Evolutionary conservation across 2,888 invertebrate genomes (phyloP).

Genomic region (Zygogramma bicolorata): DNA sequence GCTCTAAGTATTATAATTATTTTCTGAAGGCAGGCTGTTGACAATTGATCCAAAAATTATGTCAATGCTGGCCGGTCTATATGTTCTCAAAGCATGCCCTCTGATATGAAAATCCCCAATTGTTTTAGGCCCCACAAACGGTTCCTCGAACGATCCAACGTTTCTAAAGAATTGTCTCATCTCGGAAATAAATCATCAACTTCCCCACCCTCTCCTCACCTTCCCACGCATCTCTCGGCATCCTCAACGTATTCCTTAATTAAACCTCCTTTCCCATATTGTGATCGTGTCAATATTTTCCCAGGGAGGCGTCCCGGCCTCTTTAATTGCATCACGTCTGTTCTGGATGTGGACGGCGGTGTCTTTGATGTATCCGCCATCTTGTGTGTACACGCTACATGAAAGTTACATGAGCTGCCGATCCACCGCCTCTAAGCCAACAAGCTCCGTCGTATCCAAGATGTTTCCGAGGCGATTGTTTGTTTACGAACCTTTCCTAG

Average conservation of each 20-base stretch:
- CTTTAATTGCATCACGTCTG: conserved; percentile 63
- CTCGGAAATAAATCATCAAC: no score
- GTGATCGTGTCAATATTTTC: conserved; percentile 49
- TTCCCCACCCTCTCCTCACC: no score
- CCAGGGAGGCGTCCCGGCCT: conserved; percentile 28
- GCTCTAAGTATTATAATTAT: no score
- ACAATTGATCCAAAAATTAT: no score
- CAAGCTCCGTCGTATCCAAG: conserved; percentile 51
- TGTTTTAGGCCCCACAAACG: no score
- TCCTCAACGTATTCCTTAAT: conserved; percentile 46
- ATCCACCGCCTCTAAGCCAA: conserved; percentile 58
- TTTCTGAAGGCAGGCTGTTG: no score
- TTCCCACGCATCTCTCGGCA: neutral
- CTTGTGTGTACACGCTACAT: conserved; percentile 65
- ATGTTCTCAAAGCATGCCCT: no score
- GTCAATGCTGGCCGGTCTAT: no score
- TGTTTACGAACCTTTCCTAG: conserved; percentile 42
- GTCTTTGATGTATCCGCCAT: conserved; percentile 66
- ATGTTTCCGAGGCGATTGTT: conserved; percentile 46
- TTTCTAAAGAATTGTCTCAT: no score
- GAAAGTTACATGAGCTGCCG: conserved; percentile 66
- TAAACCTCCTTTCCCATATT: conserved; percentile 45
- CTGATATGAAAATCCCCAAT: no score
- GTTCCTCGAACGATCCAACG: no score
- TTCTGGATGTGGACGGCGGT: conserved; percentile 58